Conservation (phyloP, 2,888 invertebrate genomes). For the Harmothoe impar region DNA sequence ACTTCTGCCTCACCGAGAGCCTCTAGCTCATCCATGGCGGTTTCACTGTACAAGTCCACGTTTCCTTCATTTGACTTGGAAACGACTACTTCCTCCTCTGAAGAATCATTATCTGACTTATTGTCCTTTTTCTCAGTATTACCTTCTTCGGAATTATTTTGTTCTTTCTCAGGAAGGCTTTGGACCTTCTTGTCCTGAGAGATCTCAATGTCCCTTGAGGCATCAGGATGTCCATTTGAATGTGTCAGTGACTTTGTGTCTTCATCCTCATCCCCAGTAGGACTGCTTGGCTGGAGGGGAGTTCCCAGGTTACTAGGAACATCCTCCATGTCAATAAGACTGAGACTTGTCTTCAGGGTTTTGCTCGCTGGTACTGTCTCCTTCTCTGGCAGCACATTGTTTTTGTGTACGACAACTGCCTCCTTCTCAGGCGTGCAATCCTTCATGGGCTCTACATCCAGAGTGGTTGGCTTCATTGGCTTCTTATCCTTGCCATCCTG, state of each 20-base stretch:
- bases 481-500: conserved; percentile 83
- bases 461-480: conserved; percentile 30
- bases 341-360: conserved; percentile 47
- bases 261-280: conserved; percentile 47
- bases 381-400: not conserved
- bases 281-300: conserved; percentile 63
- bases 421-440: not conserved
- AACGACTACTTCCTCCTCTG: conserved; percentile 30
- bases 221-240: not conserved
- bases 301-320: conserved; percentile 65
- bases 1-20: conserved; percentile 71
- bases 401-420: not conserved
- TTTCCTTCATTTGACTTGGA: not conserved
- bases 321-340: conserved; percentile 64
- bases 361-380: not conserved
- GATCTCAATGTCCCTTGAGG: not conserved
- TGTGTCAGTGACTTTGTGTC: conserved; percentile 51
- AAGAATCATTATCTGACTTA: conserved; percentile 14
- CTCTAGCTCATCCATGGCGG: conserved; percentile 81
- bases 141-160: conserved; percentile 46
- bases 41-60: conserved; percentile 64
- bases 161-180: not conserved
- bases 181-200: not conserved
- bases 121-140: conserved; percentile 64
- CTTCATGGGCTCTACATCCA: conserved; percentile 22